These are phyloP conservation scores for Dendroctonus valens DNA, from an alignment of 1,140 invertebrate genomes.

Conservation along the genomic window DNA sequence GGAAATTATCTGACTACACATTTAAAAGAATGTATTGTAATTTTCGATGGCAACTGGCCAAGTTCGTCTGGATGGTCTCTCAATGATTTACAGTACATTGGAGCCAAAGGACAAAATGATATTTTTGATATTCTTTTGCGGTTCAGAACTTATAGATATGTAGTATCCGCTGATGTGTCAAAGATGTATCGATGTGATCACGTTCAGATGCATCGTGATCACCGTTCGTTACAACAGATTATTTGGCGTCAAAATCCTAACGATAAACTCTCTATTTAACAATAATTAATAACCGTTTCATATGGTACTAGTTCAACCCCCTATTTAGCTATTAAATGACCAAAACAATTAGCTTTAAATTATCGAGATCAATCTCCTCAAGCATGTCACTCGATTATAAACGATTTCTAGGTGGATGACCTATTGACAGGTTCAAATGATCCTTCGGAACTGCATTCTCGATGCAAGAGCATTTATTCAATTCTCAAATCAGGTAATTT, in stretches of 20 bases:
- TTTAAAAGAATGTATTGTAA: not conserved
- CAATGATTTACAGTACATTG: constrained; percentile 43
- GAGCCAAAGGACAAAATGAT: constrained; percentile 51
- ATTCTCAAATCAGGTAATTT: not conserved
- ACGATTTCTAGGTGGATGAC: constrained; percentile 52
- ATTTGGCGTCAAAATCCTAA: constrained; percentile 39
- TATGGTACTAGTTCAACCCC: constrained; percentile 40
- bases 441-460: not conserved
- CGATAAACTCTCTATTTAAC: constrained; percentile 38
- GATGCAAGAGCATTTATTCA: not conserved
- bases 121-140: constrained; percentile 47
- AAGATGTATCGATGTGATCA: constrained; percentile 50
- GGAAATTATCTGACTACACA: not conserved
- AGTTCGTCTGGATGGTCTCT: not conserved
- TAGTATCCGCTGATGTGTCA: constrained; percentile 47
- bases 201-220: constrained; percentile 27
- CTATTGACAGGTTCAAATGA: constrained; percentile 43
- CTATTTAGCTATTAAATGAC: constrained; percentile 37
- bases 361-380: constrained; percentile 34
- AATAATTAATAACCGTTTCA: constrained; percentile 41
- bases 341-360: constrained; percentile 32
- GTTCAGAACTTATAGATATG: constrained; percentile 35
- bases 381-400: constrained; percentile 38
- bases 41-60: not conserved
- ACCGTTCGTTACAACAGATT: constrained; percentile 8